A percentile compares a stretch with the other conserved stretches of the same genome.
These are phyloP conservation scores for Thyatira batis DNA, from an alignment of 2,888 invertebrate species.

Conservation along the genomic window DNA sequence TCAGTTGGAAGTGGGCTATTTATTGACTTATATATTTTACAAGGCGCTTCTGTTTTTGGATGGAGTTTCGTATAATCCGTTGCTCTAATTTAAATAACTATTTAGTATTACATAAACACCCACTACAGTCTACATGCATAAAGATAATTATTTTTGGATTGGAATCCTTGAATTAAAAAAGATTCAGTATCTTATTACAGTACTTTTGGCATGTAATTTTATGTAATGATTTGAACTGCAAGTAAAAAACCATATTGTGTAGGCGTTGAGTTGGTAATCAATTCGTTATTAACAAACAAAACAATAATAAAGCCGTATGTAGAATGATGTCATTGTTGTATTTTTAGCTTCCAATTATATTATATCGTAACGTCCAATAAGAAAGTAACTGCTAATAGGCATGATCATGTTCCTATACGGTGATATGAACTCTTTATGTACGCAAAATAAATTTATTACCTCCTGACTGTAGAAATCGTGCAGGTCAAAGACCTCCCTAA, in stretches of 20 bases:
- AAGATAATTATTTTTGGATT: too few relatives aligned
- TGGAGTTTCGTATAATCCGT: too few relatives aligned
- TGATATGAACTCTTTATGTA: background rate
- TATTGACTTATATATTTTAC: too few relatives aligned
- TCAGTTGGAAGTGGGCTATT: too few relatives aligned
- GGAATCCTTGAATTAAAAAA: too few relatives aligned
- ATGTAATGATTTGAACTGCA: slow-evolving; percentile 8
- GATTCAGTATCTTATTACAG: too few relatives aligned
- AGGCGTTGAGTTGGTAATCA: background rate
- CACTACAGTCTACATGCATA: too few relatives aligned
- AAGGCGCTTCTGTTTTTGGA: too few relatives aligned
- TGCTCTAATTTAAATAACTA: too few relatives aligned
- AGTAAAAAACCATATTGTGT: background rate
- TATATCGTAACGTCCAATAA: background rate
- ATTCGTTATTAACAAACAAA: background rate
- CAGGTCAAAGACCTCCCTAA: too few relatives aligned
- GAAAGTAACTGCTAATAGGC: background rate
- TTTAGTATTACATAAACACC: too few relatives aligned
- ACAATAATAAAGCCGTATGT: background rate
- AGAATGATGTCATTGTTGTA: slow-evolving; percentile 1
- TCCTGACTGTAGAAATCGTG: background rate
- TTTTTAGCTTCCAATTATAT: background rate
- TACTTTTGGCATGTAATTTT: slow-evolving; percentile 8
- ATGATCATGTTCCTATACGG: background rate
- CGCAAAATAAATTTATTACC: background rate